A percentile compares a stretch with the other conserved stretches of the same genome.
Conservation (phyloP, 2,797 vertebrate genomes). For the Platalea minor region DNA sequence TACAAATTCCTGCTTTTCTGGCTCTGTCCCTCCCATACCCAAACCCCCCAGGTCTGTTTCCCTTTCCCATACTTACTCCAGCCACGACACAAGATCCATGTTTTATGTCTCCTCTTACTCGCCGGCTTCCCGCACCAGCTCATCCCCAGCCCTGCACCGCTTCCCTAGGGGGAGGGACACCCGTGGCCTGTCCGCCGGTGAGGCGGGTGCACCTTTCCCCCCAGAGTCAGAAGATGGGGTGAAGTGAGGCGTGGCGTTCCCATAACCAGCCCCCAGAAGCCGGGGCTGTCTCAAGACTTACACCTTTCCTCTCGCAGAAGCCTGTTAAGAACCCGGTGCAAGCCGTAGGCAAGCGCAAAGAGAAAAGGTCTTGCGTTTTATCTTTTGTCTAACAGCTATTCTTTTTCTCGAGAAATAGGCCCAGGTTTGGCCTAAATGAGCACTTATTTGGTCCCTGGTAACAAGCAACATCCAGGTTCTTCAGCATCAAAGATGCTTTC, state of each 20-base stretch:
- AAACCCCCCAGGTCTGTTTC: neutral
- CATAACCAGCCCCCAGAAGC: neutral
- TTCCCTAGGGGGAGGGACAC: neutral
- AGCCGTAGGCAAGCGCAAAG: neutral
- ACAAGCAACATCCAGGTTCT: neutral
- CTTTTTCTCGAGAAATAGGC: neutral
- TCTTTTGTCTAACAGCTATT: neutral
- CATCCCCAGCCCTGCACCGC: rapidly evolving
- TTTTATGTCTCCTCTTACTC: neutral
- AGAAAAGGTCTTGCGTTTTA: neutral
- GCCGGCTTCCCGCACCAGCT: neutral
- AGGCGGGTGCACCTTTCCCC: neutral
- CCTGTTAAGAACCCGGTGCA: neutral
- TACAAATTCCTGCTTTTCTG: neutral
- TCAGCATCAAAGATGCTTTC: neutral
- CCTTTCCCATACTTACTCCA: neutral
- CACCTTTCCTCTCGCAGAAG: rapidly evolving
- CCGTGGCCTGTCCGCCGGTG: rapidly evolving
- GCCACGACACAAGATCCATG: rapidly evolving
- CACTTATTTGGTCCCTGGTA: neutral
- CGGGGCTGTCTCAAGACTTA: neutral
- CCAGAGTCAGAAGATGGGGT: rapidly evolving
- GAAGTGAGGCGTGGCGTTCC: rapidly evolving
- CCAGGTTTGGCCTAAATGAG: neutral
- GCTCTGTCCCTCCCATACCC: neutral